Conservation (phyloP, 1,140 invertebrate genomes). For the Microplitis demolitor region DNA sequence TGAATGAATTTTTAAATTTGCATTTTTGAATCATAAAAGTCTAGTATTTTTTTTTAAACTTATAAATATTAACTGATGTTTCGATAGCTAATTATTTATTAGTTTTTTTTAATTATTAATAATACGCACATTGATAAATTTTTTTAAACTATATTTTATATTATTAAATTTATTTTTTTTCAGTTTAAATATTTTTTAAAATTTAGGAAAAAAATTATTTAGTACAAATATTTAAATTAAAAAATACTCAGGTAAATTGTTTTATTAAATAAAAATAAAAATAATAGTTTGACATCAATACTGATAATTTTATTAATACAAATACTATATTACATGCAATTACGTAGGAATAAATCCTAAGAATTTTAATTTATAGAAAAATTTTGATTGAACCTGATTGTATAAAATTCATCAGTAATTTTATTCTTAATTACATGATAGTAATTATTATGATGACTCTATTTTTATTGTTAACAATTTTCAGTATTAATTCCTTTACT, state of each 20-base stretch:
- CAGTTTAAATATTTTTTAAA: too few relatives aligned
- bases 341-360: slow-evolving; percentile 2
- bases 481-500: slow-evolving; percentile 13
- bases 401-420: slow-evolving; percentile 10
- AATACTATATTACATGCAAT: slow-evolving; percentile 43
- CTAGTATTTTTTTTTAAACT: too few relatives aligned
- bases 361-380: slow-evolving; percentile 4
- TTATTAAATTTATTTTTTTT: too few relatives aligned
- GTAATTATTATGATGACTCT: background rate
- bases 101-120: too few relatives aligned
- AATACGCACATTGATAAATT: too few relatives aligned
- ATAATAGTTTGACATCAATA: slow-evolving; percentile 39
- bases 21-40: too few relatives aligned
- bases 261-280: background rate
- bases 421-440: background rate
- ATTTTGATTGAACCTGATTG: slow-evolving; percentile 1
- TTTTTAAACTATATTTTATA: too few relatives aligned
- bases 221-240: background rate
- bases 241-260: background rate
- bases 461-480: slow-evolving; percentile 26
- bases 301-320: slow-evolving; percentile 48
- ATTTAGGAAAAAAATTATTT: too few relatives aligned
- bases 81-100: background rate
- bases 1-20: background rate
- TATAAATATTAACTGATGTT: background rate